These are phyloP conservation scores for Sycophila sp. DNA, from an alignment of 1,140 invertebrate genomes.

Conservation along the genomic window DNA sequence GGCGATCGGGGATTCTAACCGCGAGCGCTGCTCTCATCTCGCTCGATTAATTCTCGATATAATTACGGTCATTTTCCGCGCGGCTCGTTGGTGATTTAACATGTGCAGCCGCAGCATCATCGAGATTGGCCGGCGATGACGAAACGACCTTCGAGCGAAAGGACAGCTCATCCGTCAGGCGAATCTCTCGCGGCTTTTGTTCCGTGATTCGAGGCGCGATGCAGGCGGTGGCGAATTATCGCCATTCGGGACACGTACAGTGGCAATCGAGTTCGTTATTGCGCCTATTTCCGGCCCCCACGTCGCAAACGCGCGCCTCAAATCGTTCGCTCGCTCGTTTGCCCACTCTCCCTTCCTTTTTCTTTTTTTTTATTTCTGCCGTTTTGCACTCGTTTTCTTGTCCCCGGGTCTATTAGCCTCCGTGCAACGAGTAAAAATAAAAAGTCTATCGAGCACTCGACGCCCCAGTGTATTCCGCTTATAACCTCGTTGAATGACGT, in stretches of 20 bases:
- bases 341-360: neutral
- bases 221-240: conserved; percentile 40
- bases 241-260: conserved; percentile 47
- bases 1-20: too few species aligned
- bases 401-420: too few species aligned
- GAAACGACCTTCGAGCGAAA: neutral
- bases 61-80: too few species aligned
- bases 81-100: too few species aligned
- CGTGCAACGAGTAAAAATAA: too few species aligned
- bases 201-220: neutral
- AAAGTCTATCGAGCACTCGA: too few species aligned
- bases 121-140: neutral
- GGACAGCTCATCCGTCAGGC: neutral
- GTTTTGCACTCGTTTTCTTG: neutral
- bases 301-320: too few species aligned
- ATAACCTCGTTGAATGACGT: too few species aligned
- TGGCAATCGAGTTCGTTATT: conserved; percentile 50
- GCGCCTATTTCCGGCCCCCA: conserved; percentile 50
- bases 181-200: neutral
- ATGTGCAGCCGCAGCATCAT: neutral
- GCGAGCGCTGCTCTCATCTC: too few species aligned
- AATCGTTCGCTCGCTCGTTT: conserved; percentile 12
- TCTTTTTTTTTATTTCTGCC: neutral
- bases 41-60: too few species aligned
- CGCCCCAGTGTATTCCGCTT: too few species aligned